Conservation (phyloP, 2,888 invertebrate genomes). For the Morpho achilles region DNA sequence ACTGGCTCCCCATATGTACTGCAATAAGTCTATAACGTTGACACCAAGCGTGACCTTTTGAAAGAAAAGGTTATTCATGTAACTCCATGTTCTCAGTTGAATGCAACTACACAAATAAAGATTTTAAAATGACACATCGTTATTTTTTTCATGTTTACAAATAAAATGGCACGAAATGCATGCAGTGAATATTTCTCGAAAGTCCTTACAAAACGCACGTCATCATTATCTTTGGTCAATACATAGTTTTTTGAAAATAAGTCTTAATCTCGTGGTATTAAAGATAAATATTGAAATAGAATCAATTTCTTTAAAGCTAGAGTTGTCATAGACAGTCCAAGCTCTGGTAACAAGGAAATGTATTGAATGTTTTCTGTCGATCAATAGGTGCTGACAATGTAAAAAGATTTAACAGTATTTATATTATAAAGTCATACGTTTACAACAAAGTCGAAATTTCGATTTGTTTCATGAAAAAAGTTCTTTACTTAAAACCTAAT, state of each 20-base stretch:
- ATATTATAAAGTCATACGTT: too few relatives aligned
- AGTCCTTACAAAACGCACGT: conserved; percentile 16
- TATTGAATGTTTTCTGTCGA: conserved; percentile 19
- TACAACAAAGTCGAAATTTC: too few relatives aligned
- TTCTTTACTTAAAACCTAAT: too few relatives aligned
- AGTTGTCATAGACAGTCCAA: conserved; percentile 24
- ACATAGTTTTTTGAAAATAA: conserved; percentile 7
- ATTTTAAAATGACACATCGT: conserved; percentile 3
- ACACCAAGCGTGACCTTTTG: neutral
- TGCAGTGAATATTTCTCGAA: conserved; percentile 12
- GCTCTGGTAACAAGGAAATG: conserved; percentile 20
- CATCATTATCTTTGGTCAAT: conserved; percentile 13
- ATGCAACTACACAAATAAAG: conserved; percentile 3
- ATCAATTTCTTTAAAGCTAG: conserved; percentile 15
- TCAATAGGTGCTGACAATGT: neutral
- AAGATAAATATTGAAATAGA: conserved; percentile 5
- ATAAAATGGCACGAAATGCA: conserved; percentile 14
- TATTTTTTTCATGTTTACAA: conserved; percentile 3
- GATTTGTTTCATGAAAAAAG: too few relatives aligned
- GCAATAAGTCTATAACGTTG: neutral
- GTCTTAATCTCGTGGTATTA: neutral
- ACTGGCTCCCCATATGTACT: too few relatives aligned
- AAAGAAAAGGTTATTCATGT: neutral
- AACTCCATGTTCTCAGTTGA: conserved; percentile 2
- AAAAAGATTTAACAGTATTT: neutral